These are phyloP conservation scores for Erebia epiphron DNA, from an alignment of 2,888 invertebrate species.

Conservation along the genomic window DNA sequence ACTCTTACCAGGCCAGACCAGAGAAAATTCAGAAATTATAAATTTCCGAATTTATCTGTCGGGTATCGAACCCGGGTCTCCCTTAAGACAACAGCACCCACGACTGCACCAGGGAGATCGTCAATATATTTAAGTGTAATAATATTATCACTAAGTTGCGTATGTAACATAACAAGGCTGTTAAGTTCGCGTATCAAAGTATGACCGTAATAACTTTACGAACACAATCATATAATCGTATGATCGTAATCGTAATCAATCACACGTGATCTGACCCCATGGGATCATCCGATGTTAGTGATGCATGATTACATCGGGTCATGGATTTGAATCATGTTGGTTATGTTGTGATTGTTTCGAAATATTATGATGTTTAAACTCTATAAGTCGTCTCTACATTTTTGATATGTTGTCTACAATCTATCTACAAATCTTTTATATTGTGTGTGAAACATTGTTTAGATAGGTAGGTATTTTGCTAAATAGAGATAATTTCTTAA, in stretches of 20 bases:
- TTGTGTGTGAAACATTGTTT: too few species aligned
- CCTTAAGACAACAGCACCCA: too few species aligned
- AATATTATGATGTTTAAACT: slow-evolving; percentile 12
- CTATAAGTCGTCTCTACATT: background rate
- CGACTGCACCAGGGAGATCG: too few species aligned
- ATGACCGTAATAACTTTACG: slow-evolving; percentile 26
- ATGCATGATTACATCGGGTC: slow-evolving; percentile 27
- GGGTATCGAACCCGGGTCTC: too few species aligned
- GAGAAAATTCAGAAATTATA: too few species aligned
- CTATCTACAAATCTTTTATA: too few species aligned
- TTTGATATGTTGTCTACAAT: background rate
- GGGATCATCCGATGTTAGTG: slow-evolving; percentile 26
- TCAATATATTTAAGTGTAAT: too few species aligned
- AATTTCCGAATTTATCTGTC: too few species aligned
- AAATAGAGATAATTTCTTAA: too few species aligned
- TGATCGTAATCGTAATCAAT: slow-evolving; percentile 29
- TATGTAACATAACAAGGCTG: slow-evolving; percentile 15
- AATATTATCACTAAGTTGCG: slow-evolving; percentile 1
- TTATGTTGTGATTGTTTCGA: slow-evolving; percentile 18
- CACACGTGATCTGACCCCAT: slow-evolving; percentile 29
- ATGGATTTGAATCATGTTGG: slow-evolving; percentile 20
- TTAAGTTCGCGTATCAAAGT: slow-evolving; percentile 27
- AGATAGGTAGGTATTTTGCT: too few species aligned
- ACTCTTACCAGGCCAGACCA: too few species aligned
- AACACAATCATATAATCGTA: slow-evolving; percentile 22